A percentile compares a stretch with the other conserved stretches of the same genome.
These are phyloP conservation scores for Percopsis transmontana DNA, from an alignment of 2,113 vertebrate genomes.

Conservation along the genomic window DNA sequence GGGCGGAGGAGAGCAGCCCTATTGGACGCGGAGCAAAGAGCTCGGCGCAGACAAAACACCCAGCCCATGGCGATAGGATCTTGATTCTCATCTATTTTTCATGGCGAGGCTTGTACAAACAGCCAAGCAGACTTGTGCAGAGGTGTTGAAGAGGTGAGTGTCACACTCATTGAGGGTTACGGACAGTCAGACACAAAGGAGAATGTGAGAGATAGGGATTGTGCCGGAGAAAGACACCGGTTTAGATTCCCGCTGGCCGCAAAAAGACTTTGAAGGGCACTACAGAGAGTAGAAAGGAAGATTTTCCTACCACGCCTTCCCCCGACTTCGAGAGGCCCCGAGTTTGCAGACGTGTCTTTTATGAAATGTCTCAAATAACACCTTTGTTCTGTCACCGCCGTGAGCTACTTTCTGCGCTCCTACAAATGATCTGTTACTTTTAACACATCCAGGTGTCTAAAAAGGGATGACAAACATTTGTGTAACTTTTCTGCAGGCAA, in stretches of 20 bases:
- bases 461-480: too few species aligned
- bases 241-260: background rate
- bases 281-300: background rate
- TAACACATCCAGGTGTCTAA: background rate
- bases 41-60: conserved; percentile 28
- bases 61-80: conserved; percentile 15
- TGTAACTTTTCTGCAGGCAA: too few species aligned
- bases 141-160: background rate
- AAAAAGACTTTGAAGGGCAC: background rate
- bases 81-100: conserved; percentile 48
- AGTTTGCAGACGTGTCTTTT: too few species aligned
- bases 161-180: background rate
- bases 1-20: conserved; percentile 6
- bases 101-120: conserved; percentile 35
- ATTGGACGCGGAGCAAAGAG: conserved; percentile 25
- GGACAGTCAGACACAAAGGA: background rate
- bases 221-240: background rate
- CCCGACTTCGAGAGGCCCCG: background rate
- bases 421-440: background rate
- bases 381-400: background rate
- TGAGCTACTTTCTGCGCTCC: background rate
- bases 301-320: background rate
- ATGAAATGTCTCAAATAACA: background rate
- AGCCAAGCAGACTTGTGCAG: conserved; percentile 5
- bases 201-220: background rate